These are phyloP conservation scores for Euproctis similis DNA, from an alignment of 2,888 invertebrate species.

Conservation along the genomic window DNA sequence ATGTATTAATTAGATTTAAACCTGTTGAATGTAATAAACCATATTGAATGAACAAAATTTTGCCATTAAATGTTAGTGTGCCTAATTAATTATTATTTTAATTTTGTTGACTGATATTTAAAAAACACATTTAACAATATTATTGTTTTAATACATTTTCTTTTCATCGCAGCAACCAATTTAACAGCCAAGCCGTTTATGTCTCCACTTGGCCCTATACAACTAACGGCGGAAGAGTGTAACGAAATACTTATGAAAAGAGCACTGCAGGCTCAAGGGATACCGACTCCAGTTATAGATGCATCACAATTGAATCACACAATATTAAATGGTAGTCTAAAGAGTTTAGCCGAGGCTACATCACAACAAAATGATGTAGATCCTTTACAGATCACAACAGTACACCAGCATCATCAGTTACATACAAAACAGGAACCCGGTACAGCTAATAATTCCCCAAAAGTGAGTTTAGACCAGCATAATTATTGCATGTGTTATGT, in stretches of 20 bases:
- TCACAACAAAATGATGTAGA: conserved; percentile 51
- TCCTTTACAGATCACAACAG: conserved; percentile 44
- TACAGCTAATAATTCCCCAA: conserved; percentile 74
- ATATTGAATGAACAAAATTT: too few species aligned
- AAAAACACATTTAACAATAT: too few species aligned
- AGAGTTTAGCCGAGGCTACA: conserved; percentile 56
- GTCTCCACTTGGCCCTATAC: conserved; percentile 83
- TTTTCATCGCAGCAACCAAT: conserved; percentile 59
- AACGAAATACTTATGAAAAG: conserved; percentile 86
- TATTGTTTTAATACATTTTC: neutral
- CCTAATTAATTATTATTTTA: too few species aligned
- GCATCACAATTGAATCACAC: conserved; percentile 65
- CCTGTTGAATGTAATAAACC: too few species aligned
- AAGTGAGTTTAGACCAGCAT: too few species aligned
- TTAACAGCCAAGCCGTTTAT: conserved; percentile 78
- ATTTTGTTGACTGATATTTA: too few species aligned
- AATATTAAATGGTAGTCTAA: conserved; percentile 57
- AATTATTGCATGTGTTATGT: too few species aligned
- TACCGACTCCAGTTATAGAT: conserved; percentile 66
- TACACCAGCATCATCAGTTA: conserved; percentile 64
- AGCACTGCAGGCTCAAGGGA: conserved; percentile 80
- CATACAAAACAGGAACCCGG: conserved; percentile 78
- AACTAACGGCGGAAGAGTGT: conserved; percentile 85
- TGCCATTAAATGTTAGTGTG: too few species aligned
- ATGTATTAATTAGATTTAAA: too few species aligned